These are phyloP conservation scores for Ondatra zibethicus DNA, from an alignment of 2,113 vertebrate species.

Conservation along the genomic window DNA sequence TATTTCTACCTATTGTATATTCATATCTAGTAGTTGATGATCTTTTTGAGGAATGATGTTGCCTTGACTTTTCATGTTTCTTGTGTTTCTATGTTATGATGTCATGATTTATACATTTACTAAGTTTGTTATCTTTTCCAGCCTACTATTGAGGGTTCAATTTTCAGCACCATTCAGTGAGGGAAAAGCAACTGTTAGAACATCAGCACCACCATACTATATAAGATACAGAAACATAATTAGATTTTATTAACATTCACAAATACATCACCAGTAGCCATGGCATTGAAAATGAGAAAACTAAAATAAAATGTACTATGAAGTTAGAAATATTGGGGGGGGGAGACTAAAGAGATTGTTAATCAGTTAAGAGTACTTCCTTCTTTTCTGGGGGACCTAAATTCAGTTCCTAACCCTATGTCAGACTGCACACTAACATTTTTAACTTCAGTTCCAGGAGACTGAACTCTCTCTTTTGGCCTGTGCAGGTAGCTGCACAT, in stretches of 20 bases:
- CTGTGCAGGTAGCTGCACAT: background rate
- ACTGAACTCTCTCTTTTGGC: background rate
- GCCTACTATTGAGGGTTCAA: background rate
- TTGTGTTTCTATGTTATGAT: background rate
- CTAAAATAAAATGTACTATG: background rate
- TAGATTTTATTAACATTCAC: background rate
- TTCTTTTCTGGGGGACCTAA: background rate
- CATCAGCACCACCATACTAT: background rate
- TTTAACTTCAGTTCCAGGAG: background rate
- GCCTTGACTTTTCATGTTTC: background rate
- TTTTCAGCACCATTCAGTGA: background rate
- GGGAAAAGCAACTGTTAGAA: background rate
- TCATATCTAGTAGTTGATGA: background rate
- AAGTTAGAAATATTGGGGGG: background rate
- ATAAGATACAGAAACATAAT: background rate
- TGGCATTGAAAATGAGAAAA: background rate
- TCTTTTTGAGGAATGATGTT: background rate
- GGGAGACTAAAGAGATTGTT: background rate
- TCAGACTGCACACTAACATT: fast-evolving
- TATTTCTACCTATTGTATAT: background rate
- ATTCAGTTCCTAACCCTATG: background rate
- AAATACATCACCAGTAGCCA: background rate
- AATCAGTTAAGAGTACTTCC: too few species aligned
- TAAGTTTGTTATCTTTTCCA: background rate
- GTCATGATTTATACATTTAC: background rate